A percentile compares a stretch with the other conserved stretches of the same genome.
phyloP scores from a whole-genome alignment of 1,140 invertebrate species.

The Dendrolimus kikuchii region DNA sequence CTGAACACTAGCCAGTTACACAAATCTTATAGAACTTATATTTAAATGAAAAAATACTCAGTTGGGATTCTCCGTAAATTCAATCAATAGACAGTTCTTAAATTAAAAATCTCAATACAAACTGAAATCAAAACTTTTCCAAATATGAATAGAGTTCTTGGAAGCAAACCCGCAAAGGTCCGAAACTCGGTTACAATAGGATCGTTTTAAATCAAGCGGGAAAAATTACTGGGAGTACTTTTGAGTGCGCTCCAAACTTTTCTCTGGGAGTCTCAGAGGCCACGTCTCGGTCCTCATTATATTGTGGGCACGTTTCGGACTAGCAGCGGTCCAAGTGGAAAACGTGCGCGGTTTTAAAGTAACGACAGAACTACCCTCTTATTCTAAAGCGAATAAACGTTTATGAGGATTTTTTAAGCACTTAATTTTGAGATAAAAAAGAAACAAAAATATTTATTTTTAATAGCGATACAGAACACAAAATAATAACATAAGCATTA shows the following conservation, averaged over 20 bases:
- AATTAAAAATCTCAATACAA: constrained; percentile 8
- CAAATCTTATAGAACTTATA: too few relatives aligned
- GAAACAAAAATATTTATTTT: too few relatives aligned
- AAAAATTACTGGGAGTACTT: constrained; percentile 64
- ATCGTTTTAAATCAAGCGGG: constrained; percentile 63
- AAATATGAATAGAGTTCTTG: constrained; percentile 2
- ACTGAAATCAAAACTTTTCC: constrained; percentile 13
- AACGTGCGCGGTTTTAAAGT: neutral
- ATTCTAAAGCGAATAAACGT: too few relatives aligned
- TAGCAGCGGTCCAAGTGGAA: constrained; percentile 3
- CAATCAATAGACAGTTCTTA: neutral
- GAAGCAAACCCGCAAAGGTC: constrained; percentile 26
- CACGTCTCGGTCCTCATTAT: constrained; percentile 52
- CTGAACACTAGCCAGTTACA: too few relatives aligned
- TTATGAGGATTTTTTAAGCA: too few relatives aligned
- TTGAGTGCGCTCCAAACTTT: constrained; percentile 58
- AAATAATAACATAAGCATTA: too few relatives aligned
- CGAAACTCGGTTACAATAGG: constrained; percentile 44
- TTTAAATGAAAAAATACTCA: too few relatives aligned
- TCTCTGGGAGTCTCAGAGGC: constrained; percentile 27
- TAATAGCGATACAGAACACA: too few relatives aligned
- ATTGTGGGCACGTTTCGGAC: constrained; percentile 62
- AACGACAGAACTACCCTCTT: neutral
- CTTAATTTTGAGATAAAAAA: too few relatives aligned
- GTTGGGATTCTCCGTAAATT: neutral